phyloP scores from a whole-genome alignment of 2,797 vertebrate species.

The Triplophysa bombifrons region DNA sequence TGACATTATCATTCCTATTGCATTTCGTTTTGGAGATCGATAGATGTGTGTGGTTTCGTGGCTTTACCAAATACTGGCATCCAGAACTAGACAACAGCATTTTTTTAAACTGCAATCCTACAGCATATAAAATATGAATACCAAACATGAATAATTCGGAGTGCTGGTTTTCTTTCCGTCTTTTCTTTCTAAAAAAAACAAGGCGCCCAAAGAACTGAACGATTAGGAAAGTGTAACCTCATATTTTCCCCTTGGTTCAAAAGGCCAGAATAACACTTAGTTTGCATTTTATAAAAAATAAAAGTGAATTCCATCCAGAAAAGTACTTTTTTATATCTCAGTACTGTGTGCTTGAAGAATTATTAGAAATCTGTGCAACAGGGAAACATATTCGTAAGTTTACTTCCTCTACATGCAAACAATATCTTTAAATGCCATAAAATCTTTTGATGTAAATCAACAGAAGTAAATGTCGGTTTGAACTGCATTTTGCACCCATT shows the following conservation, averaged over 20 bases:
- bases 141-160: slow-evolving; percentile 30
- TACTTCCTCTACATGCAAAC: background rate
- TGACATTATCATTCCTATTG: background rate
- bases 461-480: background rate
- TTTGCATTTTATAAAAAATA: background rate
- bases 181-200: background rate
- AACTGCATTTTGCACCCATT: background rate
- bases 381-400: background rate
- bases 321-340: slow-evolving; percentile 7
- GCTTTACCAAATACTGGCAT: background rate
- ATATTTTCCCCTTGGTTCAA: slow-evolving; percentile 3
- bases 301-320: background rate
- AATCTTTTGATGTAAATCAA: background rate
- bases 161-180: background rate
- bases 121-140: slow-evolving; percentile 20
- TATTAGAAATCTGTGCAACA: background rate
- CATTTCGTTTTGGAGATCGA: background rate
- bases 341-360: background rate
- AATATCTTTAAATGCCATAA: background rate
- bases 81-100: background rate
- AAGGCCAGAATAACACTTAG: background rate
- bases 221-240: slow-evolving; percentile 10
- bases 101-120: background rate
- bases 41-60: background rate
- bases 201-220: background rate